phyloP scores from a whole-genome alignment of 2,113 vertebrate species.

The Talpa occidentalis region DNA sequence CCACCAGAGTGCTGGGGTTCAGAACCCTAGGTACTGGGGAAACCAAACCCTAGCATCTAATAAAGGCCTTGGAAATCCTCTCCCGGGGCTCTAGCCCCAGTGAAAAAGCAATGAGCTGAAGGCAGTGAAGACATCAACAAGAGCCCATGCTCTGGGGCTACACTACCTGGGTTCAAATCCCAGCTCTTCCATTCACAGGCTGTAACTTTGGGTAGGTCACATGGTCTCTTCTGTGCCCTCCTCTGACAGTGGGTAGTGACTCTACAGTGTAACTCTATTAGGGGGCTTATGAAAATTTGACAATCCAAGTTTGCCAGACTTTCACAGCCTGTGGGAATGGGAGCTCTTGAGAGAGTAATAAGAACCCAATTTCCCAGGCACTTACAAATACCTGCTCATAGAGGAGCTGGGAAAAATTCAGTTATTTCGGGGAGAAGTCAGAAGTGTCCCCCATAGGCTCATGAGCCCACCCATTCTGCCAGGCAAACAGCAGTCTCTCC shows the following conservation, averaged over 20 bases:
- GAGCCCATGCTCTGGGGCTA: background rate
- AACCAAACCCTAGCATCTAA: background rate
- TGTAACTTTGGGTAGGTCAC: background rate
- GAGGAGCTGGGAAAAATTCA: background rate
- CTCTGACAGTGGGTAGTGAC: background rate
- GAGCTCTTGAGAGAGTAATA: background rate
- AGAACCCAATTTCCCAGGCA: background rate
- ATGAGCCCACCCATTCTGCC: rapidly evolving
- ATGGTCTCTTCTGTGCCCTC: background rate
- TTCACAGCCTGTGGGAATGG: background rate
- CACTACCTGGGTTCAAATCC: background rate
- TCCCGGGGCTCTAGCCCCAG: background rate
- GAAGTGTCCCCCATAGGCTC: background rate
- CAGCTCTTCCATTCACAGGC: background rate
- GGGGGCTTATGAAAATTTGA: background rate
- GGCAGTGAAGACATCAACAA: background rate
- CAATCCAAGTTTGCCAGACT: background rate
- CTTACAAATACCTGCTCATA: background rate
- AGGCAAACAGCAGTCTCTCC: background rate
- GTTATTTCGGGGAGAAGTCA: rapidly evolving
- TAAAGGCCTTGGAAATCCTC: background rate
- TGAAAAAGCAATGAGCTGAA: background rate
- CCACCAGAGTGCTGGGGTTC: background rate
- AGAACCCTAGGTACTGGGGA: background rate
- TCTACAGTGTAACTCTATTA: background rate